Base-by-base conservation (phyloP, 2,113 vertebrate species). In the Anoura caudifer region DNA sequence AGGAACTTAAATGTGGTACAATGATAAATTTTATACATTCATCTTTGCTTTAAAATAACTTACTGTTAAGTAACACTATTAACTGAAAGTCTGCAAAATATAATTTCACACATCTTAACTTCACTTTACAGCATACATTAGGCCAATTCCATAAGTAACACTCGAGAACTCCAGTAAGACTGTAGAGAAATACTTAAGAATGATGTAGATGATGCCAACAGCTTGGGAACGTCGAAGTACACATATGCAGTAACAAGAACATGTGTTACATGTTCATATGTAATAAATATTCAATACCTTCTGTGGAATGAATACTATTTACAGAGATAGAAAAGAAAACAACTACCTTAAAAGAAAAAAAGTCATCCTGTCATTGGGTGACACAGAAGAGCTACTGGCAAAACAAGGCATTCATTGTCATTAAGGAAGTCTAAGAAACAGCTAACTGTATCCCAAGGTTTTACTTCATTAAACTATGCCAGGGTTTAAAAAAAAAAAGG, bases 41-140 rank as follows among this genome's bases (percentile, higher is more conserved):
- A 81, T 61, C 16, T 72, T 65, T 77, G 24, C 61, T 95, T 82
- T 75, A 95, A 95, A 97, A 84, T 24, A 92, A 80, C 31, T 81
- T 26, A 75, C 1, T 70, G 26, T 87, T 50, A 94, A 26, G 87
- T 83, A 94, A 92, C 22, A 94, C 3, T 72, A 20, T 31, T 41
- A 36, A 90, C 0, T 80, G 22, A 54, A 94, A 63, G 22, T 54
- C 38, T 90, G 38, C 12, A 90, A 81, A n/a, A 81, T 76, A 77
- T 31, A 73, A 67, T 77, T 77, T 91, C 65, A 61, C 9, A 36
- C 19, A 81, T 56, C 63, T 84, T 81, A 85, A 63, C 4, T 92
- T 7, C n/a, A 77, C 50, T 93, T 95, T 81, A 67, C 65, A 90
- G 22, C 59, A 90, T 43, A 45, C 20, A 82, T 81, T 31, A 22